Base-by-base conservation (phyloP, 2,113 vertebrate species). In the Amblyornis subalaris region DNA sequence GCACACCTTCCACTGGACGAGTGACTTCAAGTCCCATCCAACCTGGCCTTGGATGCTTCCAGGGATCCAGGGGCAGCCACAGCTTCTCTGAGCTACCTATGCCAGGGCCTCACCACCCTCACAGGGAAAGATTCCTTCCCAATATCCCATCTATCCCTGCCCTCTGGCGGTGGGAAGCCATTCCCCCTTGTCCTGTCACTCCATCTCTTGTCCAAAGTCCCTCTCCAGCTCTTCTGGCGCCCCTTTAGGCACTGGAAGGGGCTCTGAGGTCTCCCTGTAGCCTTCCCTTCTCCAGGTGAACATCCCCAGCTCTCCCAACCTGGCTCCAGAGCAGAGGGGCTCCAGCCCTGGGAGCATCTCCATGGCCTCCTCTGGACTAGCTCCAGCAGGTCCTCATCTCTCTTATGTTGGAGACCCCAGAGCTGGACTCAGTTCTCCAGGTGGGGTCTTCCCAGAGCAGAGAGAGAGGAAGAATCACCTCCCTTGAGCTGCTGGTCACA, bases 11-110 rank as follows among this genome's bases (percentile, higher is more conserved):
- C 35, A 28, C 35, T 26, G 42, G 42, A 42, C 47, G 28, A 21
- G 21, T 0, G 54, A 13, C 17, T 69, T n/a, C 47, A 61, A n/a
- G 5, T 11, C 10, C 29, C 6, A 0, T 54, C 6, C 70, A 69
- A 0, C 38, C 38, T 29, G 24, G 24, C 19, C 7, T 74, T 40
- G 14, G 35, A 4, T 25, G 35, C 7, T 61, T 4, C 21, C 38
- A 54, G 45, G 28, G n/a, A 60, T 47, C 60, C 82, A 66, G 25
- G n/a, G 29, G 2, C 24, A 69, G 19, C 20, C n/a, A 61, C 38
- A 61, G 25, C 40, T 61, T 1, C 29, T 54, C 40, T 69, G 29
- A 10, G 7, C 10, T 60, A 3, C 19, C 26, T 38, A 12, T 44
- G 10, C 18, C 44, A 38, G 23, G 17, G 22, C 26, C 51, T 66